These are phyloP conservation scores for Noctilio leporinus DNA, from an alignment of 2,113 vertebrate genomes.

Conservation along the genomic window DNA sequence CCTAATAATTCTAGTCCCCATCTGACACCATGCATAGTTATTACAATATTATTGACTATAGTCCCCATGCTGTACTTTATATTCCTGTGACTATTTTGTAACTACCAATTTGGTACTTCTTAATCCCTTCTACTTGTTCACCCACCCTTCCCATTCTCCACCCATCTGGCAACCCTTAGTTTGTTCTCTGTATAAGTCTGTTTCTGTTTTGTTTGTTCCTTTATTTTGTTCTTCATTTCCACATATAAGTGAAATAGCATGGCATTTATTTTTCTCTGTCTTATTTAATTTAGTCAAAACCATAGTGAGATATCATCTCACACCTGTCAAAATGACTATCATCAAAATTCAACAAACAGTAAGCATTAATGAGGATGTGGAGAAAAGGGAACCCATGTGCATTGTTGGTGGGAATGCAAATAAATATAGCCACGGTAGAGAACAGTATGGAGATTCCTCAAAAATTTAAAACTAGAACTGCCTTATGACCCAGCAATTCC, in stretches of 20 bases:
- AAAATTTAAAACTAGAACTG: background rate
- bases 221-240: background rate
- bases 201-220: background rate
- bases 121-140: background rate
- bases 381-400: background rate
- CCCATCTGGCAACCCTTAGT: background rate
- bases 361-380: background rate
- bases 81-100: background rate
- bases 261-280: background rate
- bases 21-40: background rate
- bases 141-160: background rate
- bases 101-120: background rate
- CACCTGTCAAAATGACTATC: background rate
- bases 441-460: background rate
- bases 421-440: background rate
- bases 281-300: background rate
- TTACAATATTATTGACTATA: background rate
- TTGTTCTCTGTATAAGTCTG: background rate
- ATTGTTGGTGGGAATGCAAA: background rate
- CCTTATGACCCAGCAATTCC: background rate
- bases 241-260: background rate
- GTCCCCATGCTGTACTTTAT: background rate
- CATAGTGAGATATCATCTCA: background rate
- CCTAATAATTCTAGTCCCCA: background rate
- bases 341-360: background rate